These are phyloP conservation scores for Lepilemur ruficaudatus DNA, from an alignment of 2,797 vertebrate species.

Conservation along the genomic window DNA sequence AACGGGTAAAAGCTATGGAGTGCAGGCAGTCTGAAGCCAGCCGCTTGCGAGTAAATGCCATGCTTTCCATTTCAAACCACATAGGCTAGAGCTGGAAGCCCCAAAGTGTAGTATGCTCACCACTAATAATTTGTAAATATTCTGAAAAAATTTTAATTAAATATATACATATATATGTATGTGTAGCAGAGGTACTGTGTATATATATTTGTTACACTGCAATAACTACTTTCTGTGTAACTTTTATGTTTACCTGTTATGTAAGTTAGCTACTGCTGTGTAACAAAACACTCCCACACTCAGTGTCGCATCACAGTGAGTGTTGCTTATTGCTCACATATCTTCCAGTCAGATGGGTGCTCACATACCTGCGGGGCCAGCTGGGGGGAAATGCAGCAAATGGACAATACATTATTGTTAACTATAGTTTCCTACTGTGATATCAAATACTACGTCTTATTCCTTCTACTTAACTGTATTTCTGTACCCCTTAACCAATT, in stretches of 20 bases:
- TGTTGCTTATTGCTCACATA: not conserved
- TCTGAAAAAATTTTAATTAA: not conserved
- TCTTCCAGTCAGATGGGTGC: not conserved
- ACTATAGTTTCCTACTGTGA: not conserved
- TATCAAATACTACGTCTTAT: not conserved
- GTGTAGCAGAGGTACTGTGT: not conserved
- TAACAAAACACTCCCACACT: not conserved
- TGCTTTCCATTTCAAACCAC: not conserved
- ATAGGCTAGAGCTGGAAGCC: not conserved
- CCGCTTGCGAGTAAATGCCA: accelerated
- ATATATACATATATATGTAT: not conserved
- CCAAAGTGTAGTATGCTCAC: not conserved
- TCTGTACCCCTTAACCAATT: not conserved
- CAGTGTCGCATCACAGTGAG: not conserved
- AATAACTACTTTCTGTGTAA: not conserved
- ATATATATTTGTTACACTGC: not conserved
- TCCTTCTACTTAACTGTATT: not conserved
- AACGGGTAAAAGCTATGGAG: not conserved
- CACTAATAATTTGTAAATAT: not conserved
- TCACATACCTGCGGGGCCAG: not conserved
- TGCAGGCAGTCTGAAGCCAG: too few relatives aligned
- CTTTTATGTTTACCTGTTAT: not conserved
- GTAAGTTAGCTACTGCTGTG: not conserved
- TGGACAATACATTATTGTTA: not conserved
- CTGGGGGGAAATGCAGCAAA: not conserved